Conservation (phyloP, 2,888 invertebrate genomes). For the Tetramorium bicarinatum region DNA sequence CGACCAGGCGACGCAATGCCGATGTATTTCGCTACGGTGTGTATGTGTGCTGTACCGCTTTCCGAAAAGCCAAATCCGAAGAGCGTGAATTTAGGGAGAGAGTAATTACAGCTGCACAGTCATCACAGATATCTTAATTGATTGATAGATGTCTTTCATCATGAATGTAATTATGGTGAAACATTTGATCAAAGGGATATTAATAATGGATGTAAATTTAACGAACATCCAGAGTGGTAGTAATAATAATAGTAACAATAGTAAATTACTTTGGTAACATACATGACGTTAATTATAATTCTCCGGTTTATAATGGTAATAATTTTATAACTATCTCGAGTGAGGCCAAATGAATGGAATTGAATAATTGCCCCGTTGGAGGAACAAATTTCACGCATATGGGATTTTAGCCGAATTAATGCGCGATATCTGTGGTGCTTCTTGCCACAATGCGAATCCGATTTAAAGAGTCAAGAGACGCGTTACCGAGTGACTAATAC, state of each 20-base stretch:
- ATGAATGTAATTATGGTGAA: slow-evolving; percentile 2
- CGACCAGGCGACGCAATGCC: slow-evolving; percentile 33
- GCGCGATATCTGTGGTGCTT: background rate
- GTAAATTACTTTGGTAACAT: slow-evolving; percentile 22
- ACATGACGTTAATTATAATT: slow-evolving; percentile 18
- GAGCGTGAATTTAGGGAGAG: slow-evolving; percentile 41
- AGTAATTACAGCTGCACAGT: slow-evolving; percentile 19
- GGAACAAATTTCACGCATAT: slow-evolving; percentile 28
- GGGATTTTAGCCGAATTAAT: slow-evolving; percentile 21
- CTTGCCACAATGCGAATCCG: background rate
- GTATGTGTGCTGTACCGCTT: background rate
- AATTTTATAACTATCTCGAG: slow-evolving; percentile 31
- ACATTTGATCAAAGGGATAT: background rate
- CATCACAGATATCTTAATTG: slow-evolving; percentile 28
- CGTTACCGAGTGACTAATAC: background rate
- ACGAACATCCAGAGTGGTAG: background rate
- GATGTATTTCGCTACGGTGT: slow-evolving; percentile 26
- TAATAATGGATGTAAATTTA: background rate
- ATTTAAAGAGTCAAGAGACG: background rate
- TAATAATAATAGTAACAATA: background rate
- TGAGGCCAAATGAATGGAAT: background rate
- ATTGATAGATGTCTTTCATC: slow-evolving; percentile 10
- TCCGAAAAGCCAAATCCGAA: slow-evolving; percentile 37
- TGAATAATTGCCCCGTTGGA: slow-evolving; percentile 6
- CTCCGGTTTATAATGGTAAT: slow-evolving; percentile 5